Conservation (phyloP, 2,797 vertebrate species). For the Enteromius unitaeniatus region DNA sequence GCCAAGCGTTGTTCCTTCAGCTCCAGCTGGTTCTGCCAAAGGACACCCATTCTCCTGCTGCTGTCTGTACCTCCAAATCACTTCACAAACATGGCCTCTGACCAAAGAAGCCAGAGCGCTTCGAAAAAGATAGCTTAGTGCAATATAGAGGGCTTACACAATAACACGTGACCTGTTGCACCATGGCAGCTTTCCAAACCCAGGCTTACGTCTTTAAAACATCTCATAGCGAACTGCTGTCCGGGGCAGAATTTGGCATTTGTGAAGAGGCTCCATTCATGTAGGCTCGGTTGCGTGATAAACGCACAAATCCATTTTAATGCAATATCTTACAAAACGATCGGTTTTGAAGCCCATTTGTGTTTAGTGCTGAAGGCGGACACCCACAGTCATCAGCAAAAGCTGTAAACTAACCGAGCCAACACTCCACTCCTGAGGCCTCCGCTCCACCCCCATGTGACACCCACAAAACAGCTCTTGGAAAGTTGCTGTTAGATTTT, state of each 20-base stretch:
- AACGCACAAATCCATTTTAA: constrained; percentile 24
- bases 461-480: constrained; percentile 53
- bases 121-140: neutral
- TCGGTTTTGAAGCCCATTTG: constrained; percentile 30
- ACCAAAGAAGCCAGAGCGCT: neutral
- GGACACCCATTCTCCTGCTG: constrained; percentile 41
- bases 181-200: neutral
- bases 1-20: constrained; percentile 43
- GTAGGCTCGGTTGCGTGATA: constrained; percentile 30
- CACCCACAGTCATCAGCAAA: constrained; percentile 52
- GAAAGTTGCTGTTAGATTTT: constrained; percentile 40
- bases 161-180: constrained; percentile 2
- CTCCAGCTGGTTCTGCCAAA: constrained; percentile 50
- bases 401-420: constrained; percentile 48
- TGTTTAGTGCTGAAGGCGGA: constrained; percentile 52
- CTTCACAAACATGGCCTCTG: neutral
- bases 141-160: neutral
- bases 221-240: neutral
- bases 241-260: neutral
- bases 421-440: constrained; percentile 48
- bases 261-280: constrained; percentile 22
- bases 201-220: neutral
- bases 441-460: constrained; percentile 49
- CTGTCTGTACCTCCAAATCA: constrained; percentile 12
- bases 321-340: constrained; percentile 42